Base-by-base conservation (phyloP, 2,797 vertebrate genomes). In the Phoeniculus purpureus region DNA sequence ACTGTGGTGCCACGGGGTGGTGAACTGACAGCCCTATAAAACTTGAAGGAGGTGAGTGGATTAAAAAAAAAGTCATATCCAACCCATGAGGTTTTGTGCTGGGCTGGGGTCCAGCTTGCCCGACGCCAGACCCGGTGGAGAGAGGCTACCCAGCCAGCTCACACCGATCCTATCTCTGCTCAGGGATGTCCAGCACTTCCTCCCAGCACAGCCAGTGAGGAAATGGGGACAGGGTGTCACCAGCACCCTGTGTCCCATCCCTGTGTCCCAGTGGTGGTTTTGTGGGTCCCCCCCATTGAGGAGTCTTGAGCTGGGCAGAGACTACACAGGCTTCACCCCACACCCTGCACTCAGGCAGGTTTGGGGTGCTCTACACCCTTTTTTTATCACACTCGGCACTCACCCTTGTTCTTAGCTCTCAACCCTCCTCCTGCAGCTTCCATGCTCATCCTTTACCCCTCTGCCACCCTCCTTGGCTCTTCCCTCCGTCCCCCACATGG, bases 131-230 rank as follows among this genome's bases (percentile, higher is more conserved):
- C 32, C 70, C 22, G 48, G 94, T 25, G 34, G 58, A 94, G 92
- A 95, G 94, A 97, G 94, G 92, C 94, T 88, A 45, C 58, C 61
- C 29, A 11, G 66, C 74, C 68, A 93, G 75, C 55, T 79, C 6
- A 2, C 64, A 50, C 45, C 29, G 77, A 92, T 96, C 94, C 96
- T 97, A 97, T 97, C 97, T 91, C 89, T 54, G 59, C 84, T 72
- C 89, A 54, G 96, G 92, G 97, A 92, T 94, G 95, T 94, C 94
- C 96, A 91, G 94, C 45, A 26, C 87, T 96, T 96, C 94, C 96
- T 94, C 96, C 90, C 64, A 17, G 6, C 2, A 62, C 6, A 19
- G 76, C 48, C 37, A 21, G 8, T 26, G 60, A 85, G 40, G 47
- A 84, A 43, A 66, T 2, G 4, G 61, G 34, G 29, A 10, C 1